Percentiles rank a stretch among this genome's conserved stretches.
phyloP scores from a whole-genome alignment of 2,113 vertebrate species.

The Abramis brama region DNA sequence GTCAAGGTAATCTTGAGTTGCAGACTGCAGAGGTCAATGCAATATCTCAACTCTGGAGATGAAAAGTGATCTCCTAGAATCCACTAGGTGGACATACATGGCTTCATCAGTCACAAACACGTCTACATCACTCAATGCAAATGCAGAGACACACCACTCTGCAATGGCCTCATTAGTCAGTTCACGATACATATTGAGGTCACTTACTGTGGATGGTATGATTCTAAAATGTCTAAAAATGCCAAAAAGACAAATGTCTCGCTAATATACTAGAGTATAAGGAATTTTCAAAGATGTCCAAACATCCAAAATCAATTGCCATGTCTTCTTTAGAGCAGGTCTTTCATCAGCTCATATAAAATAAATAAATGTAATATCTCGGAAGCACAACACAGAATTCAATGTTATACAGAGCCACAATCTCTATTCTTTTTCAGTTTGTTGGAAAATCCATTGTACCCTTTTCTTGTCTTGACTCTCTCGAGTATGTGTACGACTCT shows the following conservation, averaged over 20 bases:
- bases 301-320: background rate
- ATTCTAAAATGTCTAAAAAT: constrained; percentile 33
- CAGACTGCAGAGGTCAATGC: constrained; percentile 72
- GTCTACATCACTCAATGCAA: constrained; percentile 49
- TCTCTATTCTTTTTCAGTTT: background rate
- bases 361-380: background rate
- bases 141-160: constrained; percentile 42
- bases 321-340: background rate
- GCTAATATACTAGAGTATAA: background rate
- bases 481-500: constrained; percentile 58
- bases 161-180: constrained; percentile 61
- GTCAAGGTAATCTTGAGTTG: constrained; percentile 77
- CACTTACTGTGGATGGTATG: constrained; percentile 41
- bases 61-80: constrained; percentile 60
- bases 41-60: constrained; percentile 70
- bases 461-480: constrained; percentile 58
- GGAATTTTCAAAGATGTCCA: background rate
- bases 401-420: background rate
- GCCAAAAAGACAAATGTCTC: background rate
- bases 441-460: constrained; percentile 46
- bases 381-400: background rate
- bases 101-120: constrained; percentile 58
- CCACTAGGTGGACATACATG: constrained; percentile 49
- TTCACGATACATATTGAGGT: constrained; percentile 58
- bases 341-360: background rate